Conservation (phyloP, 2,797 vertebrate genomes). For the Todus mexicanus region DNA sequence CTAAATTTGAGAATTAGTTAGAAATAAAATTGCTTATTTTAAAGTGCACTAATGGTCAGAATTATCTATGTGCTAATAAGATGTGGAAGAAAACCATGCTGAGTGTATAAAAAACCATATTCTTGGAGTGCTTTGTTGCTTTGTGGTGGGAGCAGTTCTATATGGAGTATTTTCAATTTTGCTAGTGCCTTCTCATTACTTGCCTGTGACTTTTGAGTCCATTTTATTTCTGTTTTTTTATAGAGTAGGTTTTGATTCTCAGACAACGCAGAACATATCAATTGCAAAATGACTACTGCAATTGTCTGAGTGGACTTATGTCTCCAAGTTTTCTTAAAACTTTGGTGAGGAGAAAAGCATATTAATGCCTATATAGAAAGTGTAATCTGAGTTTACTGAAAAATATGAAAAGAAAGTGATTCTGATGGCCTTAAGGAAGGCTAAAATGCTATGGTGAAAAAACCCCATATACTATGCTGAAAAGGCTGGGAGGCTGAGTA, state of each 20-base stretch:
- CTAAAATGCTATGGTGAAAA: background rate
- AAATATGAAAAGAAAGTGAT: background rate
- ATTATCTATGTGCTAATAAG: slow-evolving; percentile 41
- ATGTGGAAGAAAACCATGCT: slow-evolving; percentile 21
- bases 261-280: background rate
- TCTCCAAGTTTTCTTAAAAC: background rate
- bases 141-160: background rate
- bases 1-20: background rate
- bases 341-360: background rate
- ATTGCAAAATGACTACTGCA: background rate
- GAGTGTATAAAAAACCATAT: slow-evolving; percentile 21
- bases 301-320: background rate
- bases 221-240: background rate
- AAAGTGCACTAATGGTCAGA: slow-evolving; percentile 1
- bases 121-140: background rate
- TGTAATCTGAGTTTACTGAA: background rate
- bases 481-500: background rate
- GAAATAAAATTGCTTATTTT: background rate
- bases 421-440: background rate
- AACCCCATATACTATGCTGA: background rate
- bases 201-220: background rate
- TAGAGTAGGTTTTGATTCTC: background rate
- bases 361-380: background rate
- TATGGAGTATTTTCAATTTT: slow-evolving; percentile 20
- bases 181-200: background rate